A percentile compares a stretch with the other conserved stretches of the same genome.
phyloP scores from a whole-genome alignment of 2,888 invertebrate genomes.

The Metalampra italica region DNA sequence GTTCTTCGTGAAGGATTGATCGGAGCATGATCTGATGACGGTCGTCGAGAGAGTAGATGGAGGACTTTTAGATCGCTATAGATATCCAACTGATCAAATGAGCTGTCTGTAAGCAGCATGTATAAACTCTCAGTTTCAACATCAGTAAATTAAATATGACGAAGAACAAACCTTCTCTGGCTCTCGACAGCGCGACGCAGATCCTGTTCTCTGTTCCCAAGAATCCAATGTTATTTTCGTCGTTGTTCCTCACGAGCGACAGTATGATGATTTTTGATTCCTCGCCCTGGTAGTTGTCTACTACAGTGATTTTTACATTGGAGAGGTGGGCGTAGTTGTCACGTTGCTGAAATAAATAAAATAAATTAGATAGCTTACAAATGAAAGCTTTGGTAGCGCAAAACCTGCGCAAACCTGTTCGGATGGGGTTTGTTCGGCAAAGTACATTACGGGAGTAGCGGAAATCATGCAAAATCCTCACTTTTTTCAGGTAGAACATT shows the following conservation, averaged over 20 bases:
- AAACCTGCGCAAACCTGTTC: no score
- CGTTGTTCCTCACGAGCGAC: conserved; percentile 87
- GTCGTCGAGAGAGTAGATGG: no score
- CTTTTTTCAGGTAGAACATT: conserved; percentile 79
- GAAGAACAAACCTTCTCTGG: conserved; percentile 56
- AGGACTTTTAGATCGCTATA: no score
- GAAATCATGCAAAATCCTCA: conserved; percentile 20
- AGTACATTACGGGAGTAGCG: no score
- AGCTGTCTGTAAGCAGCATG: no score
- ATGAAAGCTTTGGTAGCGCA: no score
- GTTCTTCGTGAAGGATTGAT: no score
- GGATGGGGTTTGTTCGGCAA: no score
- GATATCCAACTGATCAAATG: no score
- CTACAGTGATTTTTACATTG: conserved; percentile 81
- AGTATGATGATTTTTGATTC: conserved; percentile 87
- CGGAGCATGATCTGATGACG: no score
- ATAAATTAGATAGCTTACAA: neutral
- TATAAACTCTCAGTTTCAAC: no score
- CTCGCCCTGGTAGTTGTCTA: conserved; percentile 91
- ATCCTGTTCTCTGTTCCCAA: conserved; percentile 83
- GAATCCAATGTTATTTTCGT: conserved; percentile 82
- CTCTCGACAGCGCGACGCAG: conserved; percentile 88
- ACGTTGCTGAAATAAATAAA: conserved; percentile 42
- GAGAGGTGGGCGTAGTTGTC: conserved; percentile 43
- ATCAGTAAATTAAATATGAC: no score